phyloP scores from a whole-genome alignment of 2,113 vertebrate species.

The Callipepla squamata region DNA sequence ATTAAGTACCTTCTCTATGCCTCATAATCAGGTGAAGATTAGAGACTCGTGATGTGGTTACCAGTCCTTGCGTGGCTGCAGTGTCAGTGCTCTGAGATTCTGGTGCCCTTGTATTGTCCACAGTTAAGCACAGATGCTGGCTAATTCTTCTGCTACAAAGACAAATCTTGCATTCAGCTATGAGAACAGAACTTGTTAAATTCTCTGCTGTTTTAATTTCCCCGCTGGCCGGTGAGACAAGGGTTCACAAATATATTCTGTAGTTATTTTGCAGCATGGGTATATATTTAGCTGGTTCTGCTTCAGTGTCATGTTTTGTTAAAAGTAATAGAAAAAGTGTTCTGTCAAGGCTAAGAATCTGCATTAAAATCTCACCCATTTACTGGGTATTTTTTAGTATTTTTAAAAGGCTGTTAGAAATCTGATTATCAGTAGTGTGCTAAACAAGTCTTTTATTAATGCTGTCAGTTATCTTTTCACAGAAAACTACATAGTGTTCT shows the following conservation, averaged over 20 bases:
- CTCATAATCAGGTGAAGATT: slow-evolving; percentile 21
- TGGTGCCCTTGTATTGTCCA: not conserved
- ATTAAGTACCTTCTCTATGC: slow-evolving; percentile 29
- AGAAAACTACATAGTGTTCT: not conserved
- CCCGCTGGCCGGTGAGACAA: not conserved
- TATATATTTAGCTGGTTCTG: not conserved
- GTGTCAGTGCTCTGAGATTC: not conserved
- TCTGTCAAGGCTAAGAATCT: slow-evolving; percentile 11
- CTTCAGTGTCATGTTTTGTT: not conserved
- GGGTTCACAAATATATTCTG: not conserved
- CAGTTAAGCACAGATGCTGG: not conserved
- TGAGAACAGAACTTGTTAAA: not conserved
- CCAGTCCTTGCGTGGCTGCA: not conserved
- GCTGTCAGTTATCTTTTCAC: not conserved
- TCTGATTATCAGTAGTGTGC: not conserved
- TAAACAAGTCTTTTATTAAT: not conserved
- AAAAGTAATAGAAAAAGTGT: not conserved
- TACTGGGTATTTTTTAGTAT: not conserved
- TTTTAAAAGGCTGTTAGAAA: not conserved
- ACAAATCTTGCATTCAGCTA: not conserved
- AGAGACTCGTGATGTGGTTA: not conserved
- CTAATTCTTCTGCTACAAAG: not conserved
- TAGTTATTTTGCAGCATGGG: not conserved
- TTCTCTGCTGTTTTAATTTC: slow-evolving; percentile 5
- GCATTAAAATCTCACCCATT: slow-evolving; percentile 23